Evolutionary conservation across 2,113 vertebrate species (phyloP), one percentile per base, ranked within the genome.

Genomic region (Argyrosomus japonicus): DNA sequence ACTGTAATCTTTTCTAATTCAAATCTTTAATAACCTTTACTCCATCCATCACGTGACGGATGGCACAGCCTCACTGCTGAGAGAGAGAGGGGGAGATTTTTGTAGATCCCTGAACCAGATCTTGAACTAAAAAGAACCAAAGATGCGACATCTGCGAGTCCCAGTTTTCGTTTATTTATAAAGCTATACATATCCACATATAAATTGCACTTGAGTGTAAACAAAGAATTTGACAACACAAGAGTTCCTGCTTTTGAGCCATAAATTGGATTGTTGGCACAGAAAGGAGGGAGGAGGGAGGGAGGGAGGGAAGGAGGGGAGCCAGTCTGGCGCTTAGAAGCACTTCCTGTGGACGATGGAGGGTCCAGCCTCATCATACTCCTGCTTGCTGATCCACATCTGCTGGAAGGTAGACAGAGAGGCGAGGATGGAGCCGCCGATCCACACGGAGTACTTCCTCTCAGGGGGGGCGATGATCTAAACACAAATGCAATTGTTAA

Each of bases 401-500:
- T 98, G 97, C 92, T 98, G 97, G 95, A 98, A 98, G 89, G 97
- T 99, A 92, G 98, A 99, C 79, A 99, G 96, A 17, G 97, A 99
- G 85, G 98, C 98, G 91, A 99, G 95, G 95, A 99, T 99, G 88
- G 98, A 99, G 88, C 98, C 97, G 0, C 98, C 98, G 1, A 99
- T 99, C 97, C 98, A 99, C 75, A 99, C 97, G 0, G 98, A 99
- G 94, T 99, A 99, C 82, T 99, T 99, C 87, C 97, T 97, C 96
- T 99, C 97, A 68, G 97, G 97, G 43, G 97, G 97, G 11, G 97
- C 96, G 75, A 98, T 97, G 88, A 98, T 97, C 97, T 98, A 88
- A 47, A 73, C 64, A 60, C 71, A 87, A 68, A 56, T 19, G 56
- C 36, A 62, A 1, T 3, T 23, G 48, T 85, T 70, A 11, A 40